Evolutionary conservation across 2,113 vertebrate species (phyloP).

Genomic region (Geothlypis trichas): DNA sequence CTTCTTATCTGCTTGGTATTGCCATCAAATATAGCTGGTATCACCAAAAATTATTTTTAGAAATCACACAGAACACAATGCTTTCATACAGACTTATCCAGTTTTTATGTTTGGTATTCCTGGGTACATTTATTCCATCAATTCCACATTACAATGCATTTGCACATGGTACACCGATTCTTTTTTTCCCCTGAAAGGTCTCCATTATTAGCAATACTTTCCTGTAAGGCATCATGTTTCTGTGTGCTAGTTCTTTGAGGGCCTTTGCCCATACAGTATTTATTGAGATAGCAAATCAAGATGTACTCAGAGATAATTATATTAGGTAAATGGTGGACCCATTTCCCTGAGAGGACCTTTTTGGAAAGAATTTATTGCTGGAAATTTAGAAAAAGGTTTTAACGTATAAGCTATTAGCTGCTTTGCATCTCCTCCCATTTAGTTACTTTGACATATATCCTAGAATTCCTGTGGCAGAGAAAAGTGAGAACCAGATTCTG

Average conservation of each 20-base stretch:
- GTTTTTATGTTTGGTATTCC: background rate
- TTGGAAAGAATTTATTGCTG: background rate
- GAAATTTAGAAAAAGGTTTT: background rate
- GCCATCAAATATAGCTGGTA: background rate
- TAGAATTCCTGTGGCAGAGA: background rate
- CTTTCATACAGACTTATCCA: background rate
- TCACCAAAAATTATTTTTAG: background rate
- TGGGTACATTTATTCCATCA: background rate
- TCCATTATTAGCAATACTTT: background rate
- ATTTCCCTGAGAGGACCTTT: background rate
- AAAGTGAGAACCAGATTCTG: background rate
- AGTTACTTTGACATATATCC: background rate
- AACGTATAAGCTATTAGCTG: background rate
- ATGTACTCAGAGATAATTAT: background rate
- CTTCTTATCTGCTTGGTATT: background rate
- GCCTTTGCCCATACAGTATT: background rate
- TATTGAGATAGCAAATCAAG: background rate
- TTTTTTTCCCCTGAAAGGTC: background rate
- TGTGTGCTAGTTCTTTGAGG: background rate
- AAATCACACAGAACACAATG: background rate
- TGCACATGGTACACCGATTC: background rate
- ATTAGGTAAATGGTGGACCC: background rate
- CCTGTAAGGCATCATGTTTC: background rate
- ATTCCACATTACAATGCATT: background rate
- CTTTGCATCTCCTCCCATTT: background rate